Evolutionary conservation across 2,797 vertebrate genomes (phyloP).

Genomic region (Schizopygopsis malacanthus): DNA sequence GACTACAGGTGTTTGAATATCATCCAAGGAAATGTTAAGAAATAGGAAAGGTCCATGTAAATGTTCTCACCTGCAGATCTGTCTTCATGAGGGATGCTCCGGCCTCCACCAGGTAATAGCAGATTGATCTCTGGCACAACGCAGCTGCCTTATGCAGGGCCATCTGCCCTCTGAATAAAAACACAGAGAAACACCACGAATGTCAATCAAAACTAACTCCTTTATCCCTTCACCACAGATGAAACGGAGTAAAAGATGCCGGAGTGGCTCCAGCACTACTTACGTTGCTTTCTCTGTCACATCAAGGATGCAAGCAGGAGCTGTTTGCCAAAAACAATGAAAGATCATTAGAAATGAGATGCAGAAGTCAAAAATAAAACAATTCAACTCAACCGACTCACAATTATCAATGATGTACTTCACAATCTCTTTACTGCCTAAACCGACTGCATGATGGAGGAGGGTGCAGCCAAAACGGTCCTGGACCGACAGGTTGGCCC

Average conservation of each 20-base stretch:
- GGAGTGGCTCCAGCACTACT: constrained; percentile 64
- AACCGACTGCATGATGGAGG: constrained; percentile 86
- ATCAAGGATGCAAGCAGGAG: constrained; percentile 88
- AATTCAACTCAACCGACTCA: constrained; percentile 59
- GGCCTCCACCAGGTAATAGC: constrained; percentile 91
- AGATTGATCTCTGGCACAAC: constrained; percentile 88
- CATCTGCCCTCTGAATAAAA: constrained; percentile 85
- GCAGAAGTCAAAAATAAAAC: not conserved
- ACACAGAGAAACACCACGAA: not conserved
- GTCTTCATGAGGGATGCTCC: constrained; percentile 95
- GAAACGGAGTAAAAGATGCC: not conserved
- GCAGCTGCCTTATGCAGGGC: constrained; percentile 91
- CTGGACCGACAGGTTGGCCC: constrained; percentile 81
- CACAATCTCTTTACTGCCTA: constrained; percentile 87
- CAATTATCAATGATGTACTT: constrained; percentile 90
- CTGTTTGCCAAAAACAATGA: constrained; percentile 68
- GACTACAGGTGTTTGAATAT: not conserved
- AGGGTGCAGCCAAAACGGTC: constrained; percentile 85
- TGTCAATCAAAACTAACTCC: not conserved
- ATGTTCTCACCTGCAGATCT: constrained; percentile 86
- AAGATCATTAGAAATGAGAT: constrained; percentile 23
- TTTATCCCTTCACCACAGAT: not conserved
- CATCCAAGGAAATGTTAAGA: not conserved
- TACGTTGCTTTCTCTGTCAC: constrained; percentile 87
- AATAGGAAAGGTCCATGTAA: not conserved